These are phyloP conservation scores for Neosalanx taihuensis DNA, from an alignment of 2,797 vertebrate genomes.

Conservation along the genomic window DNA sequence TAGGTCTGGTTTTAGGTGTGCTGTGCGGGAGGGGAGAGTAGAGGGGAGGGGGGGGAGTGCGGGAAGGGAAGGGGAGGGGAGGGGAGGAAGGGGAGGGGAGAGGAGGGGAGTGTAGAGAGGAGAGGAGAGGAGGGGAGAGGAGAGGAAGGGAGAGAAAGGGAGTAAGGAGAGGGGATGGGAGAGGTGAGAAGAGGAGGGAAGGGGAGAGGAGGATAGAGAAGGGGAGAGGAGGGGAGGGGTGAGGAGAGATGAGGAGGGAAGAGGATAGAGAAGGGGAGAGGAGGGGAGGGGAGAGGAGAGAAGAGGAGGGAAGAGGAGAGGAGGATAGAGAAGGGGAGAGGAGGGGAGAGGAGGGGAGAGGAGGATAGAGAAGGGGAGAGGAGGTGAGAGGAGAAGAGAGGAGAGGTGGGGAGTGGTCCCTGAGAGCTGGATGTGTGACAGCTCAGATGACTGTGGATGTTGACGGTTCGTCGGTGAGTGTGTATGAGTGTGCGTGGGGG, in stretches of 20 bases:
- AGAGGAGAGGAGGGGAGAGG: conserved; percentile 14
- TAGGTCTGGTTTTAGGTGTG: not conserved
- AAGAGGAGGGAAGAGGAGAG: conserved; percentile 12
- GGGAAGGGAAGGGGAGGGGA: conserved; percentile 20
- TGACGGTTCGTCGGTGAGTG: too few relatives aligned
- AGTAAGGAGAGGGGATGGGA: not conserved
- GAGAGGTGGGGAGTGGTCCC: conserved; percentile 23
- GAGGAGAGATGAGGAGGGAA: not conserved
- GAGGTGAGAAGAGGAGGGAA: not conserved
- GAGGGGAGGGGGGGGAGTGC: conserved; percentile 10
- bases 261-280: not conserved
- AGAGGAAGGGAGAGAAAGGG: conserved; percentile 35
- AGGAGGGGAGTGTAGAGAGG: conserved; percentile 10
- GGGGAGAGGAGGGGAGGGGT: not conserved
- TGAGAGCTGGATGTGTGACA: too few relatives aligned
- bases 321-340: conserved; percentile 1
- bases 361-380: conserved; percentile 12
- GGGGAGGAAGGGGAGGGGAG: conserved; percentile 29
- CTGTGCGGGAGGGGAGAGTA: conserved; percentile 11
- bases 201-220: not conserved
- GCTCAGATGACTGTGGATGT: too few relatives aligned
- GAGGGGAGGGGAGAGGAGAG: too few relatives aligned
- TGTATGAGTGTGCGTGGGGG: too few relatives aligned
- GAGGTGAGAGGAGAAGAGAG: not conserved
- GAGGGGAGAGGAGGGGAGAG: conserved; percentile 1